Percentiles rank a stretch among this genome's conserved stretches.
Evolutionary conservation across 2,113 vertebrate genomes (phyloP).

Genomic region (Hydrolagus affinis): DNA sequence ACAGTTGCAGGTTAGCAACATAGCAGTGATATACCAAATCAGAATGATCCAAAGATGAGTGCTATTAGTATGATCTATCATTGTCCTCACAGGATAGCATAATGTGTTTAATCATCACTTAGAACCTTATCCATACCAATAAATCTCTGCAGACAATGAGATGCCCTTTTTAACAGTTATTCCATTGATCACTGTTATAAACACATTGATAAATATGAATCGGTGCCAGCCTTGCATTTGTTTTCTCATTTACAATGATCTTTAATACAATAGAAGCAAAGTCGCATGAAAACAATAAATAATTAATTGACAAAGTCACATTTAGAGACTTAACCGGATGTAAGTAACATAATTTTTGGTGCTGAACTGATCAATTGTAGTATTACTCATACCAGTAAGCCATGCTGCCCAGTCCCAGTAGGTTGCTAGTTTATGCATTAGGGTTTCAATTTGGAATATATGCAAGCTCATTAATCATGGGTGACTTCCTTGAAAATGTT

Average conservation of each 20-base stretch:
- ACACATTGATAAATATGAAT: slow-evolving; percentile 17
- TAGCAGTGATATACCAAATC: neutral
- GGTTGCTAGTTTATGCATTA: neutral
- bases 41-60: neutral
- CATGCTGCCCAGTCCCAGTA: neutral
- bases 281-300: neutral
- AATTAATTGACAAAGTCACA: neutral
- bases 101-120: neutral
- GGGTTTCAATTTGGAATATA: neutral
- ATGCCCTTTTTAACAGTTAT: neutral
- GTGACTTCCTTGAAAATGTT: neutral
- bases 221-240: slow-evolving; percentile 1
- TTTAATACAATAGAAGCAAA: neutral
- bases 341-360: neutral
- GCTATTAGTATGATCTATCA: neutral
- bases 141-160: slow-evolving; percentile 5
- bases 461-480: neutral
- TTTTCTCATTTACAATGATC: neutral
- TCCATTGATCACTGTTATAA: neutral
- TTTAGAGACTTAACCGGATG: neutral
- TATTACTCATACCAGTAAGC: neutral
- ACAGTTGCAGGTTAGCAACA: neutral
- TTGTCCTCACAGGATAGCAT: neutral
- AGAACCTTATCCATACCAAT: neutral
- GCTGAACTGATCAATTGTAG: neutral